phyloP scores from a whole-genome alignment of 2,113 vertebrate genomes.

The Leptodactylus fuscus region DNA sequence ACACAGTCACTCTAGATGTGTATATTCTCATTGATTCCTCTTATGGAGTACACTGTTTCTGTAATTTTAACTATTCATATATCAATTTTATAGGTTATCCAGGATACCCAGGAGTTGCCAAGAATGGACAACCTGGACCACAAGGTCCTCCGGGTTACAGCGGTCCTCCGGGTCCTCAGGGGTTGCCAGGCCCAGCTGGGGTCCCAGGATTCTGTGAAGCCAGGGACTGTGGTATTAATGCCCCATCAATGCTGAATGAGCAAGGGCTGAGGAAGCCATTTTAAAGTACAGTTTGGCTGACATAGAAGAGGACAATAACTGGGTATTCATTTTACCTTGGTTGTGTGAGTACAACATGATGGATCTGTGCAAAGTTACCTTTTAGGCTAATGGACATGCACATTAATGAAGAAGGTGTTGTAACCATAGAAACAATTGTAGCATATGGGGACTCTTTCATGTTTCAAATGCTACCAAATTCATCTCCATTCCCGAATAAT shows the following conservation, averaged over 20 bases:
- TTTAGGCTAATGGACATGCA: background rate
- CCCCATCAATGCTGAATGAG: constrained; percentile 73
- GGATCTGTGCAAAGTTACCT: background rate
- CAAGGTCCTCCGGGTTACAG: constrained; percentile 70
- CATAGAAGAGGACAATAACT: background rate
- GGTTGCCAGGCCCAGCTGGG: constrained; percentile 63
- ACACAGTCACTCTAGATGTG: constrained; percentile 9
- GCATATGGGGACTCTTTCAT: background rate
- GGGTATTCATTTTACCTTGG: background rate
- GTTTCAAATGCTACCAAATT: background rate
- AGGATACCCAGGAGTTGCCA: constrained; percentile 69
- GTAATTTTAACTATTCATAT: constrained; percentile 11
- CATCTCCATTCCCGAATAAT: background rate
- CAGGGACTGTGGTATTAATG: constrained; percentile 72
- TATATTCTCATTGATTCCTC: constrained; percentile 1
- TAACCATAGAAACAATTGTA: background rate
- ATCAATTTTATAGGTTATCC: constrained; percentile 67
- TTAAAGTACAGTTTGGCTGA: constrained; percentile 57
- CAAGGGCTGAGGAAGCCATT: constrained; percentile 72
- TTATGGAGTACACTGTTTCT: background rate
- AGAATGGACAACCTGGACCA: constrained; percentile 69
- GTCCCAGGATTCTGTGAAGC: constrained; percentile 74
- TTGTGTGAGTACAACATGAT: background rate
- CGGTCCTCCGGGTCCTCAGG: constrained; percentile 65
- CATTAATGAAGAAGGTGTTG: background rate